Evolutionary conservation across 2,888 invertebrate genomes (phyloP).

Genomic region (Thera britannica): DNA sequence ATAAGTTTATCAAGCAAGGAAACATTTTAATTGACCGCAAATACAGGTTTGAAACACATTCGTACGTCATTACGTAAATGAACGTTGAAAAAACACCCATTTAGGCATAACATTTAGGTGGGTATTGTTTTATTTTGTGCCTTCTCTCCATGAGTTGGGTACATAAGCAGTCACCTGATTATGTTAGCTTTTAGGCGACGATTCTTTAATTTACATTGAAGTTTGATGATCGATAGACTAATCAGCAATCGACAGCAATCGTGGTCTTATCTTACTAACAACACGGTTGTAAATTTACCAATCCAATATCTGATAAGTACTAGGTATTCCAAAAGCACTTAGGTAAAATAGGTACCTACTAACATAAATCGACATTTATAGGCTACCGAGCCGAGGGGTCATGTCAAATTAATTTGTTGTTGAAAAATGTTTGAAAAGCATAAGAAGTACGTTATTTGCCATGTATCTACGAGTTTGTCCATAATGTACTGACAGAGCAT

Average conservation of each 20-base stretch:
- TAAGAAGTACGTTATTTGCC: too few species aligned
- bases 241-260: slow-evolving; percentile 19
- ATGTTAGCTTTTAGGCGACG: slow-evolving; percentile 2
- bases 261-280: slow-evolving; percentile 16
- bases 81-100: slow-evolving; percentile 25
- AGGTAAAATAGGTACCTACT: too few species aligned
- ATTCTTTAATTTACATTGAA: neutral
- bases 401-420: too few species aligned
- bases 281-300: slow-evolving; percentile 15
- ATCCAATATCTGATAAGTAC: neutral
- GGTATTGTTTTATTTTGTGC: slow-evolving; percentile 25
- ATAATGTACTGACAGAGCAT: too few species aligned
- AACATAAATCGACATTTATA: too few species aligned
- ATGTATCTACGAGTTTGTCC: too few species aligned
- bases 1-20: slow-evolving; percentile 30
- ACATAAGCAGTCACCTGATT: neutral
- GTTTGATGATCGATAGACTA: slow-evolving; percentile 10
- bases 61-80: slow-evolving; percentile 37
- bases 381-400: too few species aligned
- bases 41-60: slow-evolving; percentile 44
- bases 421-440: too few species aligned
- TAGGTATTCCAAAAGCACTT: too few species aligned
- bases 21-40: slow-evolving; percentile 45
- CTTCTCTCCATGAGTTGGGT: slow-evolving; percentile 9
- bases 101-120: neutral